Evolutionary conservation across 1,140 invertebrate species (phyloP).

Genomic region (Eurosta solidaginis): DNA sequence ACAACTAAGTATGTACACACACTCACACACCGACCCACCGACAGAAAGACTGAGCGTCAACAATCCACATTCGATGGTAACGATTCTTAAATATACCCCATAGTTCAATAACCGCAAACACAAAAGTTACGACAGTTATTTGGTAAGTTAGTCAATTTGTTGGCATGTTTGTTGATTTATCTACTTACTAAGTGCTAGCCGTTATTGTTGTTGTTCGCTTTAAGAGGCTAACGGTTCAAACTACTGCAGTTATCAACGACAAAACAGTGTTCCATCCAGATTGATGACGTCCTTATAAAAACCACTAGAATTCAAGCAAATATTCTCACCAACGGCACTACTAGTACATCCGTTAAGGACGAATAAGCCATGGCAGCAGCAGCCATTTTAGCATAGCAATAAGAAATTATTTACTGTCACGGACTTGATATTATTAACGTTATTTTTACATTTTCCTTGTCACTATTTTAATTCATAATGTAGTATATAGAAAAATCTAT

Average conservation of each 20-base stretch:
- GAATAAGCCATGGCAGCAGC: neutral
- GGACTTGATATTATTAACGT: neutral
- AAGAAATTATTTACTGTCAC: conserved; percentile 21
- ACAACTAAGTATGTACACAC: neutral
- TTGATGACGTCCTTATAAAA: too few relatives aligned
- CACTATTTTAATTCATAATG: conserved; percentile 11
- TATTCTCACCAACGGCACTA: neutral
- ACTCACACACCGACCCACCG: neutral
- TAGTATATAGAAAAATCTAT: neutral
- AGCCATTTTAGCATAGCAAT: neutral
- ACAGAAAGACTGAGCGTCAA: too few relatives aligned
- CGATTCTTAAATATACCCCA: neutral
- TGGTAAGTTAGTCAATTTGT: neutral
- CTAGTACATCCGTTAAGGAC: neutral
- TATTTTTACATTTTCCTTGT: neutral
- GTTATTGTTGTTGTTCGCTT: too few relatives aligned
- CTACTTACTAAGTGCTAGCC: neutral
- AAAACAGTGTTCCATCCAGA: too few relatives aligned
- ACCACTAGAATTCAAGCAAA: too few relatives aligned
- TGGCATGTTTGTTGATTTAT: neutral
- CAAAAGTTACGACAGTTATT: neutral
- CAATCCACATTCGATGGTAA: neutral
- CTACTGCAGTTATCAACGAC: too few relatives aligned
- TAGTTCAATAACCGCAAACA: neutral
- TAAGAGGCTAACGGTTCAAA: too few relatives aligned